Evolutionary conservation across 2,113 vertebrate species (phyloP).

Genomic region (Dasypus novemcinctus): DNA sequence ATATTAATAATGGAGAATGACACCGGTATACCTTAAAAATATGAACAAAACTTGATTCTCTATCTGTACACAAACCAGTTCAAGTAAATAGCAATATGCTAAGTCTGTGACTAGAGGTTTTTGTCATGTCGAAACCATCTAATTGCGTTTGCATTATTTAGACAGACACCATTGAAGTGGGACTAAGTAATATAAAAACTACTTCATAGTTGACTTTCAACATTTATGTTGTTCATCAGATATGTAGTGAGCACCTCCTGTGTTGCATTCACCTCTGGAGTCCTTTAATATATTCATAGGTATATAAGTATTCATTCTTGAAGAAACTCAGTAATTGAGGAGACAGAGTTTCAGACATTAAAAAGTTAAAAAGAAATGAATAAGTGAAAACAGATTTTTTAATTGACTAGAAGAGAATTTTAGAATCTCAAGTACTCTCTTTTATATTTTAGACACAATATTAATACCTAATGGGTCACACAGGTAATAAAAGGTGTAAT

Average conservation of each 20-base stretch:
- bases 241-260: background rate
- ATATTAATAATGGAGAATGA: background rate
- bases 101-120: background rate
- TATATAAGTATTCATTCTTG: background rate
- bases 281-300: background rate
- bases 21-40: background rate
- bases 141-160: background rate
- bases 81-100: background rate
- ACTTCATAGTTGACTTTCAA: background rate
- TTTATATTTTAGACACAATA: background rate
- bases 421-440: background rate
- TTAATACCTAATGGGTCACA: background rate
- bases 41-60: background rate
- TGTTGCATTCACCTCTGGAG: background rate
- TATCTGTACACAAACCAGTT: background rate
- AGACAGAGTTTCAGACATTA: conserved; percentile 4
- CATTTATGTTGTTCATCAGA: background rate
- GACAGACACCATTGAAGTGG: background rate
- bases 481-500: background rate
- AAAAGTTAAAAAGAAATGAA: background rate
- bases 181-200: background rate
- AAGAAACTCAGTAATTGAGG: background rate
- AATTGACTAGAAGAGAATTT: background rate
- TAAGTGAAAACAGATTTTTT: background rate
- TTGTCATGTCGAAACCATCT: background rate